Conservation (phyloP, 2,888 invertebrate genomes). For the Limnephilus rhombicus region DNA sequence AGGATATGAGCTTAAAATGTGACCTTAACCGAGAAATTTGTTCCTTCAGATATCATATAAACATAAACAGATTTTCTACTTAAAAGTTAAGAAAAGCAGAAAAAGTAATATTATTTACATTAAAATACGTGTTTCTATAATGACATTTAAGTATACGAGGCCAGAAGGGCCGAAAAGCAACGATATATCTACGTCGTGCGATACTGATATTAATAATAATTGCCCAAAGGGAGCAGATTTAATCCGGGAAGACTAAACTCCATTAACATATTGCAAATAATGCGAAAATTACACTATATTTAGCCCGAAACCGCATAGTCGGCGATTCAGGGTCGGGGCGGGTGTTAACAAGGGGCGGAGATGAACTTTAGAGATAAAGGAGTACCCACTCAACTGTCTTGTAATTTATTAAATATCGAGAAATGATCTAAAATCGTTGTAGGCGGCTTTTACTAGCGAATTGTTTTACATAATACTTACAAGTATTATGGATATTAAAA, state of each 20-base stretch:
- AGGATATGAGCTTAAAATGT: too few species aligned
- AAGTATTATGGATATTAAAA: background rate
- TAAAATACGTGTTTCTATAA: too few species aligned
- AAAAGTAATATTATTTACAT: too few species aligned
- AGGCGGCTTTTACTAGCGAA: background rate
- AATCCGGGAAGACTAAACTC: conserved; percentile 23
- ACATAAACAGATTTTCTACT: too few species aligned
- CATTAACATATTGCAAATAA: background rate
- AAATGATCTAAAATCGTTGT: background rate
- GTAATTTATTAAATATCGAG: background rate
- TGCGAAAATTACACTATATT: conserved; percentile 1
- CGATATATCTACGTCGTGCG: background rate
- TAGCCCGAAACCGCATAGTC: background rate
- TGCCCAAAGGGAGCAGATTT: conserved; percentile 10
- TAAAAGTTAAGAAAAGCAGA: too few species aligned
- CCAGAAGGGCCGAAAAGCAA: background rate
- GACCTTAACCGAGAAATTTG: too few species aligned
- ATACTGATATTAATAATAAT: conserved; percentile 4
- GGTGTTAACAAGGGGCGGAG: background rate
- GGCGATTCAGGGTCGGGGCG: background rate
- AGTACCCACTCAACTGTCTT: background rate
- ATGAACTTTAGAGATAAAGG: background rate
- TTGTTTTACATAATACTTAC: background rate
- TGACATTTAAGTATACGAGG: too few species aligned
- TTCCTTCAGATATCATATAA: too few species aligned